These are phyloP conservation scores for Cygnus atratus DNA, from an alignment of 2,113 vertebrate species.

Conservation along the genomic window DNA sequence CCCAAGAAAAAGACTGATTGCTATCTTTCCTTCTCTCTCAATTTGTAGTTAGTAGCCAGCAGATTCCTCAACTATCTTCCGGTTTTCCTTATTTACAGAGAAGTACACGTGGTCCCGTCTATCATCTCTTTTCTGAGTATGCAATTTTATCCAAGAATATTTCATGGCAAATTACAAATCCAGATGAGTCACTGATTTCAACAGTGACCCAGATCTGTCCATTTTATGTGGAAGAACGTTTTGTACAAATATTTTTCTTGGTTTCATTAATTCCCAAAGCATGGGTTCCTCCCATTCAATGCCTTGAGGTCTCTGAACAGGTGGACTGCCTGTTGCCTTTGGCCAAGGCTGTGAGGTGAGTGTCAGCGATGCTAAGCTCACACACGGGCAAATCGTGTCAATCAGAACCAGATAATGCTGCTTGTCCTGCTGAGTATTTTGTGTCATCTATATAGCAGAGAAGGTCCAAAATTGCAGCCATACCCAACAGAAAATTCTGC, in stretches of 20 bases:
- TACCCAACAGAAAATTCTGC: background rate
- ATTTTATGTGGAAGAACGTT: background rate
- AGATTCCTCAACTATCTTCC: conserved; percentile 6
- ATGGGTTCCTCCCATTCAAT: background rate
- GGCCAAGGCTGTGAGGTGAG: background rate
- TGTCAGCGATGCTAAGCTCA: background rate
- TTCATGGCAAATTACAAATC: background rate
- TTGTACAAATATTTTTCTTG: background rate
- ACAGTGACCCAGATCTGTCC: background rate
- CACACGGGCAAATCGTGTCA: background rate
- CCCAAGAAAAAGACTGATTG: background rate
- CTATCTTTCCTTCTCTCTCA: conserved; percentile 1
- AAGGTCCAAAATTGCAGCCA: background rate
- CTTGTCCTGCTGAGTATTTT: background rate
- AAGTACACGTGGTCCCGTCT: background rate
- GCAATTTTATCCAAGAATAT: background rate
- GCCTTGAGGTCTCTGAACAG: background rate
- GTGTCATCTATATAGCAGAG: background rate
- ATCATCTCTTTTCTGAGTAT: background rate
- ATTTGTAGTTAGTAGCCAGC: background rate
- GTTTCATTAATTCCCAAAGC: background rate
- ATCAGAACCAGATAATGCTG: background rate
- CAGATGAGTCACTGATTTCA: conserved; percentile 31
- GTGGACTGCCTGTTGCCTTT: background rate
- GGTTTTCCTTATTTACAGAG: conserved; percentile 8